Conservation (phyloP, 2,797 vertebrate genomes). For the Sebastes miniatus region DNA sequence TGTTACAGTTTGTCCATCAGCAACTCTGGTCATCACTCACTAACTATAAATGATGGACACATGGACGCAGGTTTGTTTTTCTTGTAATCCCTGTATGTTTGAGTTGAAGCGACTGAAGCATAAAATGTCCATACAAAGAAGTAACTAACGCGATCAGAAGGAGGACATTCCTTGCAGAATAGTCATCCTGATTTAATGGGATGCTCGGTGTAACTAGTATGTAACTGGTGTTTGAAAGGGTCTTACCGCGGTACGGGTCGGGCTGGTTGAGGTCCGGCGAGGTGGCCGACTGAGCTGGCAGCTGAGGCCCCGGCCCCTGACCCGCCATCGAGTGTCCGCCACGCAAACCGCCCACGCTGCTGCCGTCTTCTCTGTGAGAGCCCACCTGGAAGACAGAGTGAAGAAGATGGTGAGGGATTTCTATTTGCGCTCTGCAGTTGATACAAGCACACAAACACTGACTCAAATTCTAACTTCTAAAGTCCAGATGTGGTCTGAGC, state of each 20-base stretch:
- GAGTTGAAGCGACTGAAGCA: not conserved
- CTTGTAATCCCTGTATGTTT: not conserved
- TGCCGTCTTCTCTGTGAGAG: slow-evolving; percentile 90
- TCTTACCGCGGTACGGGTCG: slow-evolving; percentile 92
- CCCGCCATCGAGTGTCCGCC: slow-evolving; percentile 90
- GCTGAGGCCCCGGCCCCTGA: slow-evolving; percentile 89
- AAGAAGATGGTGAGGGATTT: not conserved
- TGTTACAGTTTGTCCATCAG: not conserved
- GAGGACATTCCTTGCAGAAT: not conserved
- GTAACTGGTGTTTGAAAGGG: not conserved
- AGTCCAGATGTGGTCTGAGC: not conserved
- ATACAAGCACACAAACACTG: not conserved
- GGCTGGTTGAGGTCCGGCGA: slow-evolving; percentile 91
- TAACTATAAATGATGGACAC: not conserved
- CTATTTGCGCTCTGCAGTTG: not conserved
- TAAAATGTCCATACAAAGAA: not conserved
- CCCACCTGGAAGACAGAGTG: slow-evolving; percentile 81
- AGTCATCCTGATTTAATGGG: not conserved
- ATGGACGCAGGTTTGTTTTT: not conserved
- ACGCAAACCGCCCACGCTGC: slow-evolving; percentile 78
- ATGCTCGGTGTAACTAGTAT: not conserved
- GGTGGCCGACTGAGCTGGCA: slow-evolving; percentile 91
- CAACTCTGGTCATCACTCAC: not conserved
- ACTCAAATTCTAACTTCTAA: not conserved
- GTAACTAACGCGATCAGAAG: not conserved